Evolutionary conservation across 2,888 invertebrate genomes (phyloP).

Genomic region (Emmelina monodactyla): DNA sequence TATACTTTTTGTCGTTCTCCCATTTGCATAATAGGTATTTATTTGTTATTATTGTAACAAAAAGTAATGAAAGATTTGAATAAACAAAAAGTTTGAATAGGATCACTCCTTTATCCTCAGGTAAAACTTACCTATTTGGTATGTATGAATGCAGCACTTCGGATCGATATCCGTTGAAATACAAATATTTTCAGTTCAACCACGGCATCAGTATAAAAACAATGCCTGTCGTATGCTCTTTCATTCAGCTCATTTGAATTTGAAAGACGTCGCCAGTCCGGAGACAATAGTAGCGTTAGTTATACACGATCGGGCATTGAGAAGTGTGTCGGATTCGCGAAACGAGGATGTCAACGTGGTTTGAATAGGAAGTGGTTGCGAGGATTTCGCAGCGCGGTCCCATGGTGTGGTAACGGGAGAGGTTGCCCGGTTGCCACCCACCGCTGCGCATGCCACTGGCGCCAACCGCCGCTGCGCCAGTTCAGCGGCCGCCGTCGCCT

Average conservation of each 20-base stretch:
- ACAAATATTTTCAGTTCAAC: constrained; percentile 48
- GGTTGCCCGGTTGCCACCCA: constrained; percentile 55
- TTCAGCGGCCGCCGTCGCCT: constrained; percentile 51
- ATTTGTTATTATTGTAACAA: too few relatives aligned
- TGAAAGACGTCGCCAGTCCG: constrained; percentile 26
- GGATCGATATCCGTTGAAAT: constrained; percentile 48
- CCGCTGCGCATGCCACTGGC: constrained; percentile 53
- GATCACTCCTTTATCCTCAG: constrained; percentile 34
- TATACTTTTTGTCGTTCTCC: too few relatives aligned
- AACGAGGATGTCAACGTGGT: constrained; percentile 15
- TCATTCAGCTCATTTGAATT: constrained; percentile 35
- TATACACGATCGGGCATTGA: background rate
- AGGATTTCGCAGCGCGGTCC: constrained; percentile 50
- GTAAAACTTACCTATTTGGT: constrained; percentile 40
- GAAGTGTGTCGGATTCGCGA: constrained; percentile 8
- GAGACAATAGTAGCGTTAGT: constrained; percentile 22
- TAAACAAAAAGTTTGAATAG: too few relatives aligned
- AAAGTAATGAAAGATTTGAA: too few relatives aligned
- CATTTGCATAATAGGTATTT: too few relatives aligned
- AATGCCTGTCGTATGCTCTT: constrained; percentile 26
- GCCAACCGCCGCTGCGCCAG: constrained; percentile 25
- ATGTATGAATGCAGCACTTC: constrained; percentile 37
- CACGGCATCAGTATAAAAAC: constrained; percentile 38
- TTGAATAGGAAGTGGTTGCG: constrained; percentile 19
- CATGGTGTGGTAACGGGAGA: constrained; percentile 63